phyloP scores from a whole-genome alignment of 2,797 vertebrate species.

The Molossus molossus region DNA sequence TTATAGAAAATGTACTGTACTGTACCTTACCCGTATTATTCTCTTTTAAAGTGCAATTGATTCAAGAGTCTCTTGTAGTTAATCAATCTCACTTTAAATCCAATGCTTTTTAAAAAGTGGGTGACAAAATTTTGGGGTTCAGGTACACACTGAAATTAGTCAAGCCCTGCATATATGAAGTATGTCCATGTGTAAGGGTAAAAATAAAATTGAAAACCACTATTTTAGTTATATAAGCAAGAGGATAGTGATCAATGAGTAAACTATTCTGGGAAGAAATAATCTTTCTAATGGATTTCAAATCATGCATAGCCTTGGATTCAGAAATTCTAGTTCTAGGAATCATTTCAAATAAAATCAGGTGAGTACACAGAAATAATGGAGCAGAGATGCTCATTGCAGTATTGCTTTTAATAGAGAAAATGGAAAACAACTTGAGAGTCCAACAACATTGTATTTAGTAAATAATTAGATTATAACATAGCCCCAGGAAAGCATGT shows the following conservation, averaged over 20 bases:
- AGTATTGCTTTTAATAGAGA: not conserved
- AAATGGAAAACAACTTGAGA: not conserved
- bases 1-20: not conserved
- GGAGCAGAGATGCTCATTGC: not conserved
- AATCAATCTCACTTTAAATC: not conserved
- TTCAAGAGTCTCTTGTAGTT: not conserved
- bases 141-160: not conserved
- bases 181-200: not conserved
- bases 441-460: not conserved
- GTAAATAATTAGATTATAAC: not conserved
- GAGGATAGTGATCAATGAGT: not conserved
- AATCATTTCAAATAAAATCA: not conserved
- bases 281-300: not conserved
- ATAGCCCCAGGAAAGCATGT: not conserved
- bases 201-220: not conserved
- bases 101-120: not conserved
- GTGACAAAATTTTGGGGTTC: not conserved
- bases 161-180: not conserved
- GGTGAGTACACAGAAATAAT: not conserved
- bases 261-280: not conserved
- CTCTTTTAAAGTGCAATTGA: not conserved
- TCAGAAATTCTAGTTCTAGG: constrained; percentile 10
- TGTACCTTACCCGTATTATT: not conserved
- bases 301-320: not conserved
- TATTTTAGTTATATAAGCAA: not conserved